phyloP scores from a whole-genome alignment of 2,888 invertebrate genomes.

The Drosophila nr. fundita region DNA sequence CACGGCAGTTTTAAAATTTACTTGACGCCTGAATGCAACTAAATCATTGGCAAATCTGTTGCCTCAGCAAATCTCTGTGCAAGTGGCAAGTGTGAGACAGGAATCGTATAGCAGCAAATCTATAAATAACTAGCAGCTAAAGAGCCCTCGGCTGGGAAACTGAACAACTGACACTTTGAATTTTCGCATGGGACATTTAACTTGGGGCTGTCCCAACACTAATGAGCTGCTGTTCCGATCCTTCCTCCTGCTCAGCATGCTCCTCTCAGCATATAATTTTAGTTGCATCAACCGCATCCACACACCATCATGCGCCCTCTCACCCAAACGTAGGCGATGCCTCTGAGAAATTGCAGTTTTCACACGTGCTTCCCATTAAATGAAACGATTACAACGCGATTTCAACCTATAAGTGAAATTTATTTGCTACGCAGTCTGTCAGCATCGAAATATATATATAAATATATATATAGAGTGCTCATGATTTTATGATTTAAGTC shows the following conservation, averaged over 20 bases:
- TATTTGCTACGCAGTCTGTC: slow-evolving; percentile 68
- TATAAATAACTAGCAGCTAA: slow-evolving; percentile 43
- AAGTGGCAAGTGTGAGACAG: slow-evolving; percentile 5
- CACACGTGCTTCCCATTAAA: slow-evolving; percentile 84
- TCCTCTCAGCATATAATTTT: slow-evolving; percentile 7
- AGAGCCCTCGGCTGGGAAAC: slow-evolving; percentile 38
- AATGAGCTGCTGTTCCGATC: slow-evolving; percentile 69
- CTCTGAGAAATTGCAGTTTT: slow-evolving; percentile 72
- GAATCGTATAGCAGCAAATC: slow-evolving; percentile 18
- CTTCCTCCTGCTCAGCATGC: background rate
- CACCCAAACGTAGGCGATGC: slow-evolving; percentile 21
- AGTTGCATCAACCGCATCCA: background rate
- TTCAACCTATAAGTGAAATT: slow-evolving; percentile 81
- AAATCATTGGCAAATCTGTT: slow-evolving; percentile 81
- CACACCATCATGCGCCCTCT: slow-evolving; percentile 3
- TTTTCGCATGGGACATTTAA: slow-evolving; percentile 32
- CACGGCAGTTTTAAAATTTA: slow-evolving; percentile 74
- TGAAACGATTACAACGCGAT: slow-evolving; percentile 79
- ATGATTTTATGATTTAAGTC: slow-evolving; percentile 69
- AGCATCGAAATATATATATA: slow-evolving; percentile 23
- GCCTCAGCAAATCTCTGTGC: slow-evolving; percentile 41
- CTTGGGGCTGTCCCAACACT: slow-evolving; percentile 62
- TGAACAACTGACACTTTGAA: slow-evolving; percentile 41
- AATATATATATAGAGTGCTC: slow-evolving; percentile 25
- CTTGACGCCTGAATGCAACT: slow-evolving; percentile 75